phyloP scores from a whole-genome alignment of 2,888 invertebrate genomes.

The Limnephilus rhombicus region DNA sequence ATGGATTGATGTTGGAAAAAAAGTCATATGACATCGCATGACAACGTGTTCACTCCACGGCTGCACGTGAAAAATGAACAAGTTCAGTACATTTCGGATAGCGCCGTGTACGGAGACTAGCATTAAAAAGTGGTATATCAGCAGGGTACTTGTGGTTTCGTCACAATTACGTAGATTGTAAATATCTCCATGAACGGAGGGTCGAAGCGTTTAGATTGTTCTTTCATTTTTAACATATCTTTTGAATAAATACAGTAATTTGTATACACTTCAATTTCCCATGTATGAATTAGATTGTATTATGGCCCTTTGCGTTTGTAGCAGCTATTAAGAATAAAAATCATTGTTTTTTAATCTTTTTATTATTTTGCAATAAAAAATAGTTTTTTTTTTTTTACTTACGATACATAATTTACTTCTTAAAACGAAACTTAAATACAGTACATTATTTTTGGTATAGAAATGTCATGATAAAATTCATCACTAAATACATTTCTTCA shows the following conservation, averaged over 20 bases:
- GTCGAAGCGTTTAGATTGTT: background rate
- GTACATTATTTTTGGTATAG: constrained; percentile 39
- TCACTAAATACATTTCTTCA: constrained; percentile 5
- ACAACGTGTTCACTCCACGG: too few species aligned
- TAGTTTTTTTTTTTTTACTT: background rate
- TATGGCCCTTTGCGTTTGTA: background rate
- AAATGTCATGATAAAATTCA: constrained; percentile 2
- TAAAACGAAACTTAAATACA: constrained; percentile 24
- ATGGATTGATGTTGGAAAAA: too few species aligned
- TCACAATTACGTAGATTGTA: too few species aligned
- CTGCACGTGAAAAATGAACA: too few species aligned
- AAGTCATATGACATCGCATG: too few species aligned
- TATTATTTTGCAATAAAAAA: constrained; percentile 1
- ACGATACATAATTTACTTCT: constrained; percentile 10
- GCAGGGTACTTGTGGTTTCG: too few species aligned
- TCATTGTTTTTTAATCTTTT: background rate
- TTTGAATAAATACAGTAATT: too few species aligned
- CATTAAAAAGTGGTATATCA: too few species aligned
- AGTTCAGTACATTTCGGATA: too few species aligned
- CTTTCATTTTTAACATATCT: too few species aligned
- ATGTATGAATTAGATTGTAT: background rate
- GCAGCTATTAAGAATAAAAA: background rate
- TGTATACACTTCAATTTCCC: background rate
- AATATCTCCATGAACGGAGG: too few species aligned
- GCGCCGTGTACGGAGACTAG: too few species aligned